Conservation (phyloP, 2,888 invertebrate genomes). For the Anorthoa munda region DNA sequence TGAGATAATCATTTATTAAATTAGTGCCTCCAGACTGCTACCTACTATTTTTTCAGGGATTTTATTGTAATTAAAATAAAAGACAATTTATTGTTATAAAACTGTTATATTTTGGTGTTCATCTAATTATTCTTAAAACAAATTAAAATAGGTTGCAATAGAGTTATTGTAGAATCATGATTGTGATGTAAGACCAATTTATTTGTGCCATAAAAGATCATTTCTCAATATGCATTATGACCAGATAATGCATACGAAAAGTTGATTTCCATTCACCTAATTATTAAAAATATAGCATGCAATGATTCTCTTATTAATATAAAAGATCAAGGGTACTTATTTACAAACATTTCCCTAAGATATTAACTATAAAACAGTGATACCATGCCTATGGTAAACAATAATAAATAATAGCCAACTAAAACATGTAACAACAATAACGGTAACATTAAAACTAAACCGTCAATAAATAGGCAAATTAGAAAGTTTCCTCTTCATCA, state of each 20-base stretch:
- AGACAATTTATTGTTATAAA: constrained; percentile 75
- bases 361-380: constrained; percentile 80
- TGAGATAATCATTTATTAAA: background rate
- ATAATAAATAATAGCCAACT: constrained; percentile 87
- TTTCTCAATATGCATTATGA: constrained; percentile 87
- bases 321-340: constrained; percentile 82
- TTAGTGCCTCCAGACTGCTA: background rate
- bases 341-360: constrained; percentile 82
- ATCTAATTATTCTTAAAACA: constrained; percentile 71
- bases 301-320: constrained; percentile 78
- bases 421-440: constrained; percentile 87
- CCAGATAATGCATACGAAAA: constrained; percentile 88
- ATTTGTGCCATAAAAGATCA: constrained; percentile 78
- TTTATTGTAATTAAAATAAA: constrained; percentile 17
- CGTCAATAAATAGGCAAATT: constrained; percentile 81
- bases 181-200: constrained; percentile 83
- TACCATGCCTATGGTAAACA: constrained; percentile 82
- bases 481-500: constrained; percentile 96
- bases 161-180: constrained; percentile 80
- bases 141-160: constrained; percentile 70
- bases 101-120: constrained; percentile 80
- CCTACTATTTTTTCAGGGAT: background rate
- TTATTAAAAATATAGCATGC: constrained; percentile 82
- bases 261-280: constrained; percentile 80
- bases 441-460: constrained; percentile 86